Percentiles rank a stretch among this genome's conserved stretches.
Conservation (phyloP, 2,888 invertebrate genomes). For the Luperina nickerlii region DNA sequence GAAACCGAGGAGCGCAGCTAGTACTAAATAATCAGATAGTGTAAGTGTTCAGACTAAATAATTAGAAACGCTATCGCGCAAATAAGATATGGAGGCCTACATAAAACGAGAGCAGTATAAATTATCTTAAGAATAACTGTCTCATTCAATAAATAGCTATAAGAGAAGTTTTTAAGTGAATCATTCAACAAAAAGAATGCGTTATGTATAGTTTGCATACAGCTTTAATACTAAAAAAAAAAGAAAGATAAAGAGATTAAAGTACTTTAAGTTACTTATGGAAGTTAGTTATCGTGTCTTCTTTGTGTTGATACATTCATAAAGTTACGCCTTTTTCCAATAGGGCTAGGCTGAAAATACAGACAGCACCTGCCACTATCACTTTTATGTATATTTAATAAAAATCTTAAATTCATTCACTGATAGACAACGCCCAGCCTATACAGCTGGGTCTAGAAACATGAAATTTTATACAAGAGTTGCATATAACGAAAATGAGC, state of each 20-base stretch:
- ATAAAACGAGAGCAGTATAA: slow-evolving; percentile 17
- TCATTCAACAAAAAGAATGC: slow-evolving; percentile 2
- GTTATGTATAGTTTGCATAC: neutral
- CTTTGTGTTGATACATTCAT: neutral
- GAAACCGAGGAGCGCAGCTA: too few relatives aligned
- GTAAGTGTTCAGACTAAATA: slow-evolving; percentile 1
- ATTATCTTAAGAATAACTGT: slow-evolving; percentile 33
- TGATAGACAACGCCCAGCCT: neutral
- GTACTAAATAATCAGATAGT: too few relatives aligned
- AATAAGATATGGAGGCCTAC: slow-evolving; percentile 38
- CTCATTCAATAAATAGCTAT: slow-evolving; percentile 23
- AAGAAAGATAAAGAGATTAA: too few relatives aligned
- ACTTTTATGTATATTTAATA: neutral
- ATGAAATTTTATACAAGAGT: neutral
- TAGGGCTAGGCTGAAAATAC: neutral
- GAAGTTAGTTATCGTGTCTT: neutral
- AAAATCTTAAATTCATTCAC: neutral
- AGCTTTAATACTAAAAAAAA: neutral
- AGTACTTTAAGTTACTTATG: neutral
- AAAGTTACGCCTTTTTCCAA: neutral
- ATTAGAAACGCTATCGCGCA: slow-evolving; percentile 14
- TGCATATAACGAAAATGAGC: neutral
- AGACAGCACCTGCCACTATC: neutral
- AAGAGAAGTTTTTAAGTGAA: slow-evolving; percentile 16
- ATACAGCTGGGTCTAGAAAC: neutral